Conservation (phyloP, 2,113 vertebrate genomes). For the Silurus asotus region DNA sequence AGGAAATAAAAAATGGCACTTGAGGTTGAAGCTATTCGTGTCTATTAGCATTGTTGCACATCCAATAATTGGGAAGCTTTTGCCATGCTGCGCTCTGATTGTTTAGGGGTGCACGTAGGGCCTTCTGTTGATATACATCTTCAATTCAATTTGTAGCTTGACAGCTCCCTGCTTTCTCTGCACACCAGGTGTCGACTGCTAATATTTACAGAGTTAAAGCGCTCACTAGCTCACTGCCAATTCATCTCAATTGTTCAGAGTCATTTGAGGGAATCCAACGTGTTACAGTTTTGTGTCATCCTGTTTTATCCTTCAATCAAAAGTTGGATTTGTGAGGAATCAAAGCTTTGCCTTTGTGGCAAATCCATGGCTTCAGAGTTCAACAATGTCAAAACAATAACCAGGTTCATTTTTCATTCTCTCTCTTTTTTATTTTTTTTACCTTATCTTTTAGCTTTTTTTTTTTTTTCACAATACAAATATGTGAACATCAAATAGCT, state of each 20-base stretch:
- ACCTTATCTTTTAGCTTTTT: not conserved
- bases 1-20: slow-evolving; percentile 21
- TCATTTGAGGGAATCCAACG: slow-evolving; percentile 29
- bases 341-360: slow-evolving; percentile 43
- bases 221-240: slow-evolving; percentile 9
- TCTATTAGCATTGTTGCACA: slow-evolving; percentile 41
- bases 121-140: slow-evolving; percentile 54
- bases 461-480: not conserved
- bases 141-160: slow-evolving; percentile 53
- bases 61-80: slow-evolving; percentile 14
- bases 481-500: slow-evolving; percentile 40
- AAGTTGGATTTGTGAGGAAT: slow-evolving; percentile 51
- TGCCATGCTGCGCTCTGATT: slow-evolving; percentile 13
- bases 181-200: slow-evolving; percentile 48
- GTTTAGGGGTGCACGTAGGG: slow-evolving; percentile 33
- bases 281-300: slow-evolving; percentile 40
- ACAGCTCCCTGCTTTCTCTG: slow-evolving; percentile 47
- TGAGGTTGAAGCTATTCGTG: slow-evolving; percentile 18
- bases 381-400: slow-evolving; percentile 44
- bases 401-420: not conserved
- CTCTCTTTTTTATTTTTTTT: not conserved
- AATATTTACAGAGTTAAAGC: slow-evolving; percentile 48
- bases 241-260: slow-evolving; percentile 41
- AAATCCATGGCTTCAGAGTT: slow-evolving; percentile 39
- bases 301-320: slow-evolving; percentile 58